phyloP scores from a whole-genome alignment of 2,888 invertebrate species.

The Aquatica leii region DNA sequence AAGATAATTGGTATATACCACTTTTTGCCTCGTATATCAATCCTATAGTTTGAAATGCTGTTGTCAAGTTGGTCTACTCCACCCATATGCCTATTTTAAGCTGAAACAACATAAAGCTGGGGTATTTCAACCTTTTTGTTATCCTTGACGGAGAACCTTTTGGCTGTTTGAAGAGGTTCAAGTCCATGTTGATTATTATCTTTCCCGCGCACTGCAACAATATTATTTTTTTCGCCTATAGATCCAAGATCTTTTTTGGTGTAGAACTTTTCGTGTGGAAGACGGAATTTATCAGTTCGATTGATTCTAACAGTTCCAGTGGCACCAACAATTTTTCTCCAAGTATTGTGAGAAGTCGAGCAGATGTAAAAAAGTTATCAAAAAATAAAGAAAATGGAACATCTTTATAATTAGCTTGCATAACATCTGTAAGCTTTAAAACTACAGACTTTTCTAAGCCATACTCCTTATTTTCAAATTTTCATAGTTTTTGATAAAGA shows the following conservation, averaged over 20 bases:
- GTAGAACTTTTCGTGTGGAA: not conserved
- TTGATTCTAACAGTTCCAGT: not conserved
- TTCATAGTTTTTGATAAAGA: too few species aligned
- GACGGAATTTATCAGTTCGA: not conserved
- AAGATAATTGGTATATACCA: not conserved
- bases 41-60: not conserved
- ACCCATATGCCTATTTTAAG: too few species aligned
- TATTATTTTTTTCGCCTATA: not conserved
- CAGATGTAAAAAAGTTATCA: slow-evolving; percentile 1
- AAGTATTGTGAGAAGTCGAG: not conserved
- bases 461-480: too few species aligned
- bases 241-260: not conserved
- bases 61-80: too few species aligned
- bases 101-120: too few species aligned
- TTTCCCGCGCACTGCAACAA: not conserved
- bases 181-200: not conserved
- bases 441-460: too few species aligned
- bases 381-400: not conserved
- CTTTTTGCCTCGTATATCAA: too few species aligned
- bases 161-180: not conserved
- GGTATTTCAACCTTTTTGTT: not conserved
- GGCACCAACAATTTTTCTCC: too few species aligned
- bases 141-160: not conserved
- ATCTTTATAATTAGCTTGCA: too few species aligned
- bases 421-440: not conserved